Conservation (phyloP, 1,140 invertebrate species). For the Drosophila serrata region DNA sequence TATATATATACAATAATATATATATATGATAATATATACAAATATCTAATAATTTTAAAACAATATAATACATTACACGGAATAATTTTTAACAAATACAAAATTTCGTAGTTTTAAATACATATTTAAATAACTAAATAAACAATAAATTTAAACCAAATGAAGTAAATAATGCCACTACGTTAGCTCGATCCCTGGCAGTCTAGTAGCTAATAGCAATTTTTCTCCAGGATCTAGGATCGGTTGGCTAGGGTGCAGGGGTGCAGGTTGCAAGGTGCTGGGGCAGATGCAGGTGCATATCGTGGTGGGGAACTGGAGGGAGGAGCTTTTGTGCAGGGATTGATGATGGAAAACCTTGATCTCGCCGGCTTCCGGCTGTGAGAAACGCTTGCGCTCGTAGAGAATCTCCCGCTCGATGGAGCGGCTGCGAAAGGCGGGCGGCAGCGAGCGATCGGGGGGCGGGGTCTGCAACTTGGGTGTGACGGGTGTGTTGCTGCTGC, state of each 20-base stretch:
- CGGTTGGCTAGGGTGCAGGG: background rate
- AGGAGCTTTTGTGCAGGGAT: background rate
- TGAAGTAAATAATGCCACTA: background rate
- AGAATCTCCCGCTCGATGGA: conserved; percentile 79
- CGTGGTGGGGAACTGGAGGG: background rate
- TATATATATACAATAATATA: too few relatives aligned
- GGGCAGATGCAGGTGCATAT: conserved; percentile 20
- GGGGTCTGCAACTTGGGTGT: conserved; percentile 78
- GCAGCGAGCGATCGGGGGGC: conserved; percentile 72
- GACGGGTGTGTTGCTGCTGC: conserved; percentile 68
- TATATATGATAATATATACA: too few relatives aligned
- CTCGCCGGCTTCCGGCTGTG: conserved; percentile 71
- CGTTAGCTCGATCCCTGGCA: background rate
- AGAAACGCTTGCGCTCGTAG: conserved; percentile 81
- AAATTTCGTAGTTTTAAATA: background rate
- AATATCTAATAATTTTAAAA: too few relatives aligned
- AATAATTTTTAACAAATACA: background rate
- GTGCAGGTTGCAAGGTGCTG: background rate
- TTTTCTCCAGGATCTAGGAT: background rate
- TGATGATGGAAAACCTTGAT: conserved; percentile 69
- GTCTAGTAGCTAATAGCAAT: background rate
- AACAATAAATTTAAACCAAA: background rate
- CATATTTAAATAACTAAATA: background rate
- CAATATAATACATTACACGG: too few relatives aligned
- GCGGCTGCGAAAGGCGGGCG: conserved; percentile 81